Conservation (phyloP, 2,113 vertebrate genomes). For the Petroica traversi region DNA sequence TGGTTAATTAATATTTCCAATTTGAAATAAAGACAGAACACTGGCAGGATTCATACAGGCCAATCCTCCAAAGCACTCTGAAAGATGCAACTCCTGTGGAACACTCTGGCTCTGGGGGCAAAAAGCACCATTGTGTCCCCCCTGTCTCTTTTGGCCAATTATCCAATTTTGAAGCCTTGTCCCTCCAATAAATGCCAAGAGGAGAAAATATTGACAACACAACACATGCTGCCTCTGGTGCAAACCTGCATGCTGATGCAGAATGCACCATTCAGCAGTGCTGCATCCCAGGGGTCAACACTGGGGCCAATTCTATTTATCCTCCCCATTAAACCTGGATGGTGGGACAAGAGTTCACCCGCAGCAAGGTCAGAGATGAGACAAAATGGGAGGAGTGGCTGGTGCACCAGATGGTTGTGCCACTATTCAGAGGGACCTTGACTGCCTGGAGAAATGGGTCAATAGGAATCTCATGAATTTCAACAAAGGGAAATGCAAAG, state of each 20-base stretch:
- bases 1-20: not conserved
- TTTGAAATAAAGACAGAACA: not conserved
- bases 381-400: constrained; percentile 36
- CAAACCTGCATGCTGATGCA: not conserved
- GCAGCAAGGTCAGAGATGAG: not conserved
- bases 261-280: not conserved
- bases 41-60: not conserved
- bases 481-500: constrained; percentile 23
- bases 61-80: not conserved
- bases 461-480: constrained; percentile 23
- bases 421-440: constrained; percentile 13
- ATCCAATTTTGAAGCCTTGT: not conserved
- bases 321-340: constrained; percentile 14
- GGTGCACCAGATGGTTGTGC: constrained; percentile 20
- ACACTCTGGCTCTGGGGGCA: not conserved
- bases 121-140: not conserved
- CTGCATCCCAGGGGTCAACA: not conserved
- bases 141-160: not conserved
- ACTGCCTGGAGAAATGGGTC: not conserved
- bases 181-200: accelerated
- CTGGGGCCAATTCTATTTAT: not conserved
- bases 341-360: constrained; percentile 2
- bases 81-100: not conserved
- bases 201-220: not conserved
- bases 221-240: not conserved